Evolutionary conservation across 2,888 invertebrate genomes (phyloP), one percentile per base, ranked within the genome.

Genomic region (Xestoiulus laeticollis): DNA sequence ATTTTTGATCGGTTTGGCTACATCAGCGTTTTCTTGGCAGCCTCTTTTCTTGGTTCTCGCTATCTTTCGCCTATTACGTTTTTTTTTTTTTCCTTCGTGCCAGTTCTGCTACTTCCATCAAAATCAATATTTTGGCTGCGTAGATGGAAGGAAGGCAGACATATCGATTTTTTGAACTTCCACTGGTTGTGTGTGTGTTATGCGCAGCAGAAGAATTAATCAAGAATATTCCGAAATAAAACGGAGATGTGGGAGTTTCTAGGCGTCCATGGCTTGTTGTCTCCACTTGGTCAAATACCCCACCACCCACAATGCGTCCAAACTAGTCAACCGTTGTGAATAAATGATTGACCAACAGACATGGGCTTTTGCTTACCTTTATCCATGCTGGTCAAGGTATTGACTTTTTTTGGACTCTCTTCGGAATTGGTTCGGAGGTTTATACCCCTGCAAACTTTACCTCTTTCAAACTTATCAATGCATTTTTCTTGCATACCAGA

Each of bases 21-120:
- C 68, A 68, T 68, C 68, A 68, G 68, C 68, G 68, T 68, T 68
- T 68, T 68, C 68, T 68, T 68, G 68, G 68, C 68, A 68, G n/a
- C 26, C 68, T 68, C 68, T 68, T 68, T 48, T 68, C 68, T 68
- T 22, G 22, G 68, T 26, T 22, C 68, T 68, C 22, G 68, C 68
- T 68, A 68, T 68, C 68, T 68, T 68, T 68, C 68, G 68, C 68
- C 68, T 68, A 68, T 68, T 68, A 68, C 68, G 26, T 26, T 68
- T 53, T 48, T 48, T 48, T 59, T 59, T 59, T 48, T 59, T 59
- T 59, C 26, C 68, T 68, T 68, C 68, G 26, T 68, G 68, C 68
- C 68, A 68, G 68, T 26, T 22, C 68, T 68, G 68, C 68, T 68
- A 26, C 68, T 16, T 12, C 68, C 68, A 68, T 68, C 68, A 68